Evolutionary conservation across 2,113 vertebrate genomes (phyloP).

Genomic region (Halichoeres trimaculatus): DNA sequence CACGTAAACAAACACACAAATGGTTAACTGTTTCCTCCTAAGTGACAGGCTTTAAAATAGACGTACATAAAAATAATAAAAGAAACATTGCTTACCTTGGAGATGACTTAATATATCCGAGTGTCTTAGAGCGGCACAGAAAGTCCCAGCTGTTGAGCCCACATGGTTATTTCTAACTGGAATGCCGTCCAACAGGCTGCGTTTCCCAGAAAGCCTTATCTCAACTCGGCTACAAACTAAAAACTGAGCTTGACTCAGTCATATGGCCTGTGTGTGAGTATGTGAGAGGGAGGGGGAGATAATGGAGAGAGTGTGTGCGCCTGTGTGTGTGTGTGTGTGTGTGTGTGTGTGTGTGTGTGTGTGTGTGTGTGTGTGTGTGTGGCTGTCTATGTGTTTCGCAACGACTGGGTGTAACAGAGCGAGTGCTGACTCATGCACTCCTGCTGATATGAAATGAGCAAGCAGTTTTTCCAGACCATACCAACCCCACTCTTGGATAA

Average conservation of each 20-base stretch:
- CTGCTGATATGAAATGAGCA: slow-evolving; percentile 86
- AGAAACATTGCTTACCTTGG: slow-evolving; percentile 58
- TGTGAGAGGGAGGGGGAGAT: slow-evolving; percentile 40
- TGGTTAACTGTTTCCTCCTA: neutral
- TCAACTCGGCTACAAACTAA: slow-evolving; percentile 65
- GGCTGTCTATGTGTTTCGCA: slow-evolving; percentile 58
- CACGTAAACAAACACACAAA: slow-evolving; percentile 20
- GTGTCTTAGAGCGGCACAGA: slow-evolving; percentile 26
- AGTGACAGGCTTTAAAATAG: slow-evolving; percentile 10
- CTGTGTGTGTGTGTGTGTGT: neutral
- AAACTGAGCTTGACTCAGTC: slow-evolving; percentile 73
- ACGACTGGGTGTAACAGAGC: slow-evolving; percentile 73
- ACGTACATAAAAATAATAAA: neutral
- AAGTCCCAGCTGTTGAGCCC: slow-evolving; percentile 43
- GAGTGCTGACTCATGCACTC: slow-evolving; percentile 83
- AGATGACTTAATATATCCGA: slow-evolving; percentile 42
- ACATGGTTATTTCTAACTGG: slow-evolving; percentile 62
- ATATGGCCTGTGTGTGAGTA: slow-evolving; percentile 64
- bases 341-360: slow-evolving; percentile 19
- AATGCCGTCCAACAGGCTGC: slow-evolving; percentile 54
- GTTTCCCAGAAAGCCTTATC: slow-evolving; percentile 67
- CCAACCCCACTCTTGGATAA: slow-evolving; percentile 60
- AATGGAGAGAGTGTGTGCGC: slow-evolving; percentile 1
- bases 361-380: slow-evolving; percentile 21
- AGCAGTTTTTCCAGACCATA: slow-evolving; percentile 78